phyloP scores from a whole-genome alignment of 2,888 invertebrate genomes.

The Timema cristinae region DNA sequence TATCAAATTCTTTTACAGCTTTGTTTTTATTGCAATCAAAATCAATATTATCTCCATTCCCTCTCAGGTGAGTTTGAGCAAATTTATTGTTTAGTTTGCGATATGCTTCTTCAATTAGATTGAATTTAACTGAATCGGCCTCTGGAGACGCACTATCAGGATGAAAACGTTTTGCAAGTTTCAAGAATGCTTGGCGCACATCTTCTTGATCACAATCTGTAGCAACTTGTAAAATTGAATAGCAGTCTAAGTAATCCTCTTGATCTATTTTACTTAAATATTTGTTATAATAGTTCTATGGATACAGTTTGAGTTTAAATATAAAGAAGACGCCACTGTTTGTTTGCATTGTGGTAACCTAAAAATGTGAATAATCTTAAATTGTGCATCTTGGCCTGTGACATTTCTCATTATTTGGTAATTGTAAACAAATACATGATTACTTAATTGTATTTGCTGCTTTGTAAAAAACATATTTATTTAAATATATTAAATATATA shows the following conservation, averaged over 20 bases:
- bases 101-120: slow-evolving; percentile 71
- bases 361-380: no score
- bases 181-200: slow-evolving; percentile 67
- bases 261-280: not conserved
- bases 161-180: slow-evolving; percentile 75
- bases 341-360: no score
- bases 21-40: slow-evolving; percentile 44
- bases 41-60: slow-evolving; percentile 43
- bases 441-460: no score
- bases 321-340: no score
- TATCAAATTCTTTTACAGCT: slow-evolving; percentile 57
- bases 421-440: no score
- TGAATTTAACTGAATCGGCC: slow-evolving; percentile 70
- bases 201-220: slow-evolving; percentile 67
- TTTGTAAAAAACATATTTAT: no score
- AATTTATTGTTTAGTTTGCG: slow-evolving; percentile 64
- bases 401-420: no score
- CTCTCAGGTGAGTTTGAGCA: slow-evolving; percentile 55
- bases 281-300: not conserved
- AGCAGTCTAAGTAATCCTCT: slow-evolving; percentile 49
- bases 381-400: no score
- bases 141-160: slow-evolving; percentile 73
- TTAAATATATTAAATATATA: no score
- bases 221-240: slow-evolving; percentile 60
- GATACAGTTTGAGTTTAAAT: no score